Base-by-base conservation (phyloP, 2,113 vertebrate species). In the Bostrychus sinensis region DNA sequence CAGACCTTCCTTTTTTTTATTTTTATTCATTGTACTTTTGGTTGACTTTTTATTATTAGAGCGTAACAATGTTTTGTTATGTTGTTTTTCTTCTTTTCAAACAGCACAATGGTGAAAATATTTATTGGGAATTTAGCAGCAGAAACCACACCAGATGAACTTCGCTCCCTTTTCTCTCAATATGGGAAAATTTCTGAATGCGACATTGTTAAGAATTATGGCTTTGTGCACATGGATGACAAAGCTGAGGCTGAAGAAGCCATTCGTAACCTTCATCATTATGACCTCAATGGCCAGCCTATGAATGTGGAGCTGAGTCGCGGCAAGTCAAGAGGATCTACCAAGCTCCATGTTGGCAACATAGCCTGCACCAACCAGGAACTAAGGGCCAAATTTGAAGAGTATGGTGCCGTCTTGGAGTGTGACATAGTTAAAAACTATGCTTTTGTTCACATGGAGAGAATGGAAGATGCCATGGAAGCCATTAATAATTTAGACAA, bases 391-490 rank as follows among this genome's bases (percentile, higher is more conserved):
- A 96, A 94, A 75, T 99, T 98, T 56, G 96, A 99, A 78, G 95
- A 97, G 85, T 98, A 92, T 14, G 97, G 97, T 5, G 66, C 93
- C 0, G 97, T 99, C 56, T 89, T 96, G 23, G 96, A 98, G 81
- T 98, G 96, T 46, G 96, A 98, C 91, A 98, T 98, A 80, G 95
- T 98, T 11, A 98, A 97, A 89, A 97, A 98, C 84, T 98, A 96
- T 60, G 97, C 97, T 41, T 98, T 97, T 70, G 96, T 98, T 43
- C 96, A 98, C 90, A 98, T 98, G 96, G 96, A 97, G 81, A 85
- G 94, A 39, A 94, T 96, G 7, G 96, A 98, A 72, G 96, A 98
- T 22, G 96, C 96, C 1, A 93, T 97, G 76, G 96, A 97, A 82
- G 96, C 94, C 90, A 97, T 98, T 90, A 91, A 93, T 67, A 93